Conservation (phyloP, 2,888 invertebrate genomes). For the Lottia gigantea region DNA sequence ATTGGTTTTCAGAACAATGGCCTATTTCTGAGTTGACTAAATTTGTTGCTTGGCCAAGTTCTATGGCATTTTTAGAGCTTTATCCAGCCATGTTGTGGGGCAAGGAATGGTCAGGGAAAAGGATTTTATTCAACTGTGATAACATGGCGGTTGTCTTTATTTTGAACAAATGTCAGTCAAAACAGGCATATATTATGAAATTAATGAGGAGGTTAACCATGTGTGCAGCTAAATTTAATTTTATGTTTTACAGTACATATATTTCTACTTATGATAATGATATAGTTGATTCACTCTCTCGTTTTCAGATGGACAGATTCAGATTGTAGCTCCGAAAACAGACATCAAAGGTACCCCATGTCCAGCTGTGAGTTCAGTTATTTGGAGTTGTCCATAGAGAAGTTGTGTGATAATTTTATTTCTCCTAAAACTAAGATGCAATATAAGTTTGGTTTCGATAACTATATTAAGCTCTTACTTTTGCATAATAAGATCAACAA, state of each 20-base stretch:
- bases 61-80: too few species aligned
- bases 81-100: too few species aligned
- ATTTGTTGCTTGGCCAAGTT: too few species aligned
- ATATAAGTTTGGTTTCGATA: neutral
- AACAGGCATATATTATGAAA: constrained; percentile 19
- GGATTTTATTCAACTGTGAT: constrained; percentile 28
- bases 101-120: constrained; percentile 21
- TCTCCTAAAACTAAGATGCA: neutral
- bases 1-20: constrained; percentile 20
- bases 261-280: too few species aligned
- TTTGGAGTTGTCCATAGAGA: neutral
- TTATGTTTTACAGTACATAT: constrained; percentile 13
- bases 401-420: neutral
- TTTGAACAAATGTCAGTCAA: constrained; percentile 22
- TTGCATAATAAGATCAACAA: neutral
- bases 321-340: constrained; percentile 18
- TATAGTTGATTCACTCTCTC: too few species aligned
- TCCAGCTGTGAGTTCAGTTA: neutral
- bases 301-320: too few species aligned
- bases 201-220: constrained; percentile 15
- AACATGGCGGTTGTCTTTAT: constrained; percentile 22
- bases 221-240: constrained; percentile 14
- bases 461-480: neutral
- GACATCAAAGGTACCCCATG: too few species aligned
- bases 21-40: neutral